These are phyloP conservation scores for Drosophila mojavensis DNA, from an alignment of 1,140 invertebrate species.

Conservation along the genomic window DNA sequence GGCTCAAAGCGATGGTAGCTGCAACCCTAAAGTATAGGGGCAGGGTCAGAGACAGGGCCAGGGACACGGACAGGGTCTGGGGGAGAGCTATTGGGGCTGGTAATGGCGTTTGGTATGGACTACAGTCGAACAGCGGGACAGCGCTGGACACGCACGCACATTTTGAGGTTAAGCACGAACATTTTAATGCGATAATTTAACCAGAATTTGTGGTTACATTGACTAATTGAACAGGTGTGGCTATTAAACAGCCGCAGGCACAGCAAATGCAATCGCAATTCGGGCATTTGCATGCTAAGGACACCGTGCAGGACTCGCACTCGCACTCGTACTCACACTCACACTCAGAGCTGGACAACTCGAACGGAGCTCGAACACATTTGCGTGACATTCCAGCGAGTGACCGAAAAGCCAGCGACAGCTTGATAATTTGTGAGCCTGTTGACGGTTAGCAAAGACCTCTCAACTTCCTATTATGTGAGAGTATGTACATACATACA, in stretches of 20 bases:
- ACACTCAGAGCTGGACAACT: slow-evolving; percentile 5
- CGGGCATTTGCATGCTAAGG: slow-evolving; percentile 64
- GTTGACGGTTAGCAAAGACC: slow-evolving; percentile 52
- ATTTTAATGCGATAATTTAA: slow-evolving; percentile 84
- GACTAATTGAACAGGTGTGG: slow-evolving; percentile 84
- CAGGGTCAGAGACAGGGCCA: background rate
- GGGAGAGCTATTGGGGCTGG: background rate
- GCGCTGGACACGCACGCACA: slow-evolving; percentile 70
- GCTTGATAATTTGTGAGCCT: slow-evolving; percentile 81
- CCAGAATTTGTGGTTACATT: slow-evolving; percentile 84
- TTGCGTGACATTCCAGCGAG: slow-evolving; percentile 69
- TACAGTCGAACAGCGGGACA: slow-evolving; percentile 35
- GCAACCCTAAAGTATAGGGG: slow-evolving; percentile 14
- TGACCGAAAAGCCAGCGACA: slow-evolving; percentile 55
- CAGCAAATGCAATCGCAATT: slow-evolving; percentile 60
- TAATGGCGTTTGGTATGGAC: slow-evolving; percentile 10
- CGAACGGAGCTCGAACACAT: slow-evolving; percentile 22
- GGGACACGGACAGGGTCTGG: no score
- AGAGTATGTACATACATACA: slow-evolving; percentile 44
- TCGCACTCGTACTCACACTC: slow-evolving; percentile 1
- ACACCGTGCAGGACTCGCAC: slow-evolving; percentile 22
- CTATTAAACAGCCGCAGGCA: slow-evolving; percentile 81
- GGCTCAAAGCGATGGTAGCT: slow-evolving; percentile 54
- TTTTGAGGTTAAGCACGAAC: slow-evolving; percentile 82
- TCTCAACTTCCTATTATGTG: slow-evolving; percentile 21